Percentiles rank a stretch among this genome's conserved stretches.
These are phyloP conservation scores for Xanthia togata DNA, from an alignment of 2,888 invertebrate genomes.

Conservation along the genomic window DNA sequence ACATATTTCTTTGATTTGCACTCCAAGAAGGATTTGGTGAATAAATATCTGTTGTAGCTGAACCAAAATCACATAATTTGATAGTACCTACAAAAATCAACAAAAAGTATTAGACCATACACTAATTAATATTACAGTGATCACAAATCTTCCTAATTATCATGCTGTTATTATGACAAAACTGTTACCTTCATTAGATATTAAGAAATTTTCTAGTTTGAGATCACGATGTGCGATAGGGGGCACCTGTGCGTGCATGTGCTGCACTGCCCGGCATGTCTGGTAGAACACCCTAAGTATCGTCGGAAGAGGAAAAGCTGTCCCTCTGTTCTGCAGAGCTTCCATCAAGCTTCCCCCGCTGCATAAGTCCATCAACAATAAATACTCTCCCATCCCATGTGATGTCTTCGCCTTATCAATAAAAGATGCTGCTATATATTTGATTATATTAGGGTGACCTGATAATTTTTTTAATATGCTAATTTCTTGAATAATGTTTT, in stretches of 20 bases:
- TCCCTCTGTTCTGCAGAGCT: constrained; percentile 90
- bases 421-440: constrained; percentile 96
- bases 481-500: constrained; percentile 95
- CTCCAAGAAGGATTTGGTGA: constrained; percentile 97
- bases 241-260: constrained; percentile 97
- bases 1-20: constrained; percentile 96
- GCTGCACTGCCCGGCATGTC: constrained; percentile 96
- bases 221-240: constrained; percentile 99
- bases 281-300: constrained; percentile 97
- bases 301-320: constrained; percentile 92
- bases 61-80: constrained; percentile 99
- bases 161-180: constrained; percentile 34
- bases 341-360: constrained; percentile 95
- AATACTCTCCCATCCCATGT: constrained; percentile 96
- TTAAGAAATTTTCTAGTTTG: constrained; percentile 98
- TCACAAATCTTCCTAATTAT: constrained; percentile 6
- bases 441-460: constrained; percentile 97
- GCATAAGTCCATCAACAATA: constrained; percentile 98
- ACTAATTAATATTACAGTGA: neutral
- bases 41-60: constrained; percentile 95
- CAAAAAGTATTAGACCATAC: constrained; percentile 21
- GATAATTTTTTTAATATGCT: constrained; percentile 96
- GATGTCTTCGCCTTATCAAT: constrained; percentile 94
- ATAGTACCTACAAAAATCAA: constrained; percentile 89
- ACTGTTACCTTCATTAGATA: constrained; percentile 94